A percentile compares a stretch with the other conserved stretches of the same genome.
phyloP scores from a whole-genome alignment of 2,797 vertebrate species.

The Nannoperca australis region DNA sequence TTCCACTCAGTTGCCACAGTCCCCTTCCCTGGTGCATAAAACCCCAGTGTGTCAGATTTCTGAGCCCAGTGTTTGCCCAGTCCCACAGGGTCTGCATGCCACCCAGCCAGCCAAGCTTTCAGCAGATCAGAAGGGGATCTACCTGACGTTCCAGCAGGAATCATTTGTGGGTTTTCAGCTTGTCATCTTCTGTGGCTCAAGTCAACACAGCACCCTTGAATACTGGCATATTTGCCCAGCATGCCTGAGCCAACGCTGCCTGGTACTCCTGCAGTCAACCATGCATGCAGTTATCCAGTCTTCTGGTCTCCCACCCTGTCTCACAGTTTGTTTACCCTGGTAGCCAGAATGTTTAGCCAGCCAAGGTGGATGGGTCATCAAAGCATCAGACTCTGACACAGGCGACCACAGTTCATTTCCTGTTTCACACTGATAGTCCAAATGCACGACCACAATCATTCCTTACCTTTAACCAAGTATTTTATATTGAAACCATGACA shows the following conservation, averaged over 20 bases:
- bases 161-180: constrained; percentile 1
- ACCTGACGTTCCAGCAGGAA: background rate
- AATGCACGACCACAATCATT: background rate
- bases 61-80: constrained; percentile 2
- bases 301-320: background rate
- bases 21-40: background rate
- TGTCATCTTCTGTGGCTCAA: background rate
- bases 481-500: background rate
- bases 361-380: background rate
- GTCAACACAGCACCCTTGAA: background rate
- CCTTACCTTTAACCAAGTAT: background rate
- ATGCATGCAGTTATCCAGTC: background rate
- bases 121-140: constrained; percentile 6
- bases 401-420: background rate
- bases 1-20: background rate
- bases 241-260: background rate
- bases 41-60: background rate
- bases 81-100: background rate
- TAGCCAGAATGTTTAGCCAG: background rate
- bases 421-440: background rate
- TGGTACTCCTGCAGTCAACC: background rate
- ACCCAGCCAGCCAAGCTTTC: background rate
- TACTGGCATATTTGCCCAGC: background rate
- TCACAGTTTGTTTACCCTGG: background rate
- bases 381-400: background rate